A percentile compares a stretch with the other conserved stretches of the same genome.
Conservation (phyloP, 2,888 invertebrate genomes). For the Hemicrepidius hirtus region DNA sequence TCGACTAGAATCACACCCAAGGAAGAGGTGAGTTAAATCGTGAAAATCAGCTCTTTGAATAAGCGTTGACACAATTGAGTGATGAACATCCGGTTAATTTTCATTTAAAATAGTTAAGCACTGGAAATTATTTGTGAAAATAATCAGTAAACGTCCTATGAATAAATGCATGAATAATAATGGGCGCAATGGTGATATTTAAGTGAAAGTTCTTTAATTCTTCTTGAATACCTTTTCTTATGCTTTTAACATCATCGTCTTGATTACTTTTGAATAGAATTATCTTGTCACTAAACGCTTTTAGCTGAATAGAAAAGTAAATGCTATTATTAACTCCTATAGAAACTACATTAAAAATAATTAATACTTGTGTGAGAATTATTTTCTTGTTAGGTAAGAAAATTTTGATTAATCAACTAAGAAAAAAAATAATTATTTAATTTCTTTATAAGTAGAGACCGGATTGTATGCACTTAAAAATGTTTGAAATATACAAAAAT, state of each 20-base stretch:
- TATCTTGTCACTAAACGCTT: conserved; percentile 3
- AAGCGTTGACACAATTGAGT: conserved; percentile 23
- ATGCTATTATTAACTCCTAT: not conserved
- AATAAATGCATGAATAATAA: conserved; percentile 14
- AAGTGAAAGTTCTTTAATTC: conserved; percentile 17
- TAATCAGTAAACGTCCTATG: conserved; percentile 20
- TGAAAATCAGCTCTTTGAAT: conserved; percentile 13
- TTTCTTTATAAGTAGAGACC: no score
- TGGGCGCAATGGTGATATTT: conserved; percentile 8
- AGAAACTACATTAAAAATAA: no score
- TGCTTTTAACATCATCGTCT: not conserved
- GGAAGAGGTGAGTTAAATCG: conserved; percentile 15
- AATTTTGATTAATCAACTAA: no score
- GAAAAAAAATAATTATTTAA: no score
- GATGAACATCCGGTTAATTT: conserved; percentile 22
- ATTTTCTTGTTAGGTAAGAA: no score
- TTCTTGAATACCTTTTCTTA: conserved; percentile 5
- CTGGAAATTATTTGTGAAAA: conserved; percentile 22
- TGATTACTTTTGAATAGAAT: conserved; percentile 3
- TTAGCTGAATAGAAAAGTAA: not conserved
- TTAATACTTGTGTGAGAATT: no score
- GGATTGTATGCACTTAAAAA: no score
- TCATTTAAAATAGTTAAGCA: conserved; percentile 12
- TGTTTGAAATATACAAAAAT: no score
- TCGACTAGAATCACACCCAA: conserved; percentile 11